phyloP scores from a whole-genome alignment of 2,888 invertebrate genomes.

The Cheilosia soror region DNA sequence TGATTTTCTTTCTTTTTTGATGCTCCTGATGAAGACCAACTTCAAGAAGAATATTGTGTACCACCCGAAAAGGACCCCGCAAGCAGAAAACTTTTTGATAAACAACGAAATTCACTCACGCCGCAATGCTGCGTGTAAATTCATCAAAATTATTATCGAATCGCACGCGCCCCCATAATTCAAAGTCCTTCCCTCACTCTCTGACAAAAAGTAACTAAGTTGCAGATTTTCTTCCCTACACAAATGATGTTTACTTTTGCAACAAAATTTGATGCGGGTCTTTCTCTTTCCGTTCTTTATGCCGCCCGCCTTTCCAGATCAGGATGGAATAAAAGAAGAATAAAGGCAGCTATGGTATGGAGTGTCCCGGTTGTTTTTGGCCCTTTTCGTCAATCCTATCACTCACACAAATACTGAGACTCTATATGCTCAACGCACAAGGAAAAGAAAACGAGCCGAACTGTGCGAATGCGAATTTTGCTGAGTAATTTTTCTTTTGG shows the following conservation, averaged over 20 bases:
- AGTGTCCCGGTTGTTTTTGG: not conserved
- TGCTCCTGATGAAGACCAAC: not conserved
- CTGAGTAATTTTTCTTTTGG: slow-evolving; percentile 69
- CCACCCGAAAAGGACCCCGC: slow-evolving; percentile 10
- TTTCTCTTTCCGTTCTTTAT: slow-evolving; percentile 20
- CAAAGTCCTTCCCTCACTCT: slow-evolving; percentile 5
- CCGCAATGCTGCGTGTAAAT: slow-evolving; percentile 68
- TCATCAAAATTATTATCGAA: slow-evolving; percentile 72
- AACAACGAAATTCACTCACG: slow-evolving; percentile 65
- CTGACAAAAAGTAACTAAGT: slow-evolving; percentile 57
- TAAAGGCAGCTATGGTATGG: not conserved
- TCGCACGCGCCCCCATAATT: slow-evolving; percentile 64
- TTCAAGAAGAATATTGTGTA: slow-evolving; percentile 4
- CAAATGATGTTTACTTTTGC: slow-evolving; percentile 73
- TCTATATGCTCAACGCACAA: slow-evolving; percentile 1
- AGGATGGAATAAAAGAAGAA: not conserved
- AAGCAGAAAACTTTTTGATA: slow-evolving; percentile 51
- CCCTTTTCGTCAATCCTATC: slow-evolving; percentile 55
- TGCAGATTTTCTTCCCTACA: slow-evolving; percentile 63
- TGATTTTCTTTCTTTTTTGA: not conserved
- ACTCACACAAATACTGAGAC: slow-evolving; percentile 9
- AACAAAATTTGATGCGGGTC: slow-evolving; percentile 71
- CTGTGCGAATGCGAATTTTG: slow-evolving; percentile 48
- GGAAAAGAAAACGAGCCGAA: slow-evolving; percentile 4
- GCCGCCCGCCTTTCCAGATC: slow-evolving; percentile 3